Base-by-base conservation (phyloP, 2,888 invertebrate species). In the Diachrysia chrysitis region DNA sequence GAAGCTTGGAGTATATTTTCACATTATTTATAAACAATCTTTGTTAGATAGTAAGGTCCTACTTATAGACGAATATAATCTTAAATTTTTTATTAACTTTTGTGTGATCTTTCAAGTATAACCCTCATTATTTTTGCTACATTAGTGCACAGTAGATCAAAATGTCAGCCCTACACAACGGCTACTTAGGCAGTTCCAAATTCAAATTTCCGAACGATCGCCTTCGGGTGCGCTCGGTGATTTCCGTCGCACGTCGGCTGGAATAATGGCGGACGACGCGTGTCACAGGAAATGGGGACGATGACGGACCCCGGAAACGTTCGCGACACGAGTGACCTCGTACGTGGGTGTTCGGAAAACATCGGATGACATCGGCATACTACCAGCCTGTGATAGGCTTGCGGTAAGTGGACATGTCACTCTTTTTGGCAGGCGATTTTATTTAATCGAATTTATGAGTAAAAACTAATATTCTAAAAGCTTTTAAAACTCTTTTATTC, bases 281-380 rank as follows among this genome's bases (percentile, higher is more conserved):
- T 86, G 86, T 84, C 82, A 78, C 83, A 85, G 91, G 92, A 93
- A 91, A 91, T 92, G 86, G 88, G 83, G 79, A 83, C 88, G 87
- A 87, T 88, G 91, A 89, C 88, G 84, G 85, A 84, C 85, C 83
- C 90, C 91, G 92, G 92, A 91, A 87, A 79, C 85, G 81, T 76
- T 81, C 76, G 76, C 80, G 80, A 82, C 81, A 77, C 69, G 83
- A 81, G 71, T 79, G 83, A 82, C 81, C 83, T 81, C 77, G 82
- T 69, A 66, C 56, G 67, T 60, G 66, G 54, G 60, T 19, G 67
- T 51, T 76, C 66, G 77, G 64, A 32, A 29, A 58, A 71, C 56
- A 71, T 66, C 73, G 71, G 69, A 57, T 53, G 48, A 67, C 73
- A 59, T 70, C 69, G 72, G 64, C 25, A 16, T 46, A 66, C 51